Base-by-base conservation (phyloP, 2,797 vertebrate genomes). In the Manis pentadactyla region DNA sequence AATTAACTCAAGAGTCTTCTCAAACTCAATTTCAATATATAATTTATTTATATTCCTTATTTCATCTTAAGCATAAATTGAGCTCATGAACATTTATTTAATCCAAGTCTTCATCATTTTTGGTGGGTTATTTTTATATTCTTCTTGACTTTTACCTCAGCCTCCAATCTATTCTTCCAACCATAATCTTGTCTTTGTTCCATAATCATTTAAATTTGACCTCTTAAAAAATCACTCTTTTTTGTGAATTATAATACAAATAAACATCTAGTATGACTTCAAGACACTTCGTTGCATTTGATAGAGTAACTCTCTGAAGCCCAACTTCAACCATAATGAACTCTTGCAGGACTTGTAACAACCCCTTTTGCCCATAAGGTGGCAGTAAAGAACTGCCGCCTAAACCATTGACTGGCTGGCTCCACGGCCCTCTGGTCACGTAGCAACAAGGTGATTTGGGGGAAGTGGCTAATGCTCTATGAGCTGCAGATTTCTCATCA, bases 381-480 rank as follows among this genome's bases (percentile, higher is more conserved):
- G 97, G 87, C 87, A 97, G 94, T 66, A 88, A 74, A 89, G 53
- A 39, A 92, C 61, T 49, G 6, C 31, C 2, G 0, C 69, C 89
- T 61, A 81, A 59, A 46, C 31, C 9, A 75, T 21, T 19, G 86
- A 63, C 8, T 42, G 57, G 4, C 6, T 37, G 27, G 2, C 1
- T 19, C 31, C 55, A 25, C 1, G 1, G 1, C 5, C 37, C 7
- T 29, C 7, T 29, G 4, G 0, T 25, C 7, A 18, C 15, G 6
- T 4, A 12, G 5, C 25, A 75, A 51, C 25, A 37, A 19, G 8
- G 23, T 64, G 17, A 39, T 71, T 42, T 82, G 5, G 11, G 46
- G 25, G 3, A 39, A 14, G 31, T 49, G 71, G 55, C 53, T 86
- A 53, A 55, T 4, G 29, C 12, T 63, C 37, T n/a, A 7, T 39